phyloP scores from a whole-genome alignment of 2,113 vertebrate species.

The Mormyrus lacerda region DNA sequence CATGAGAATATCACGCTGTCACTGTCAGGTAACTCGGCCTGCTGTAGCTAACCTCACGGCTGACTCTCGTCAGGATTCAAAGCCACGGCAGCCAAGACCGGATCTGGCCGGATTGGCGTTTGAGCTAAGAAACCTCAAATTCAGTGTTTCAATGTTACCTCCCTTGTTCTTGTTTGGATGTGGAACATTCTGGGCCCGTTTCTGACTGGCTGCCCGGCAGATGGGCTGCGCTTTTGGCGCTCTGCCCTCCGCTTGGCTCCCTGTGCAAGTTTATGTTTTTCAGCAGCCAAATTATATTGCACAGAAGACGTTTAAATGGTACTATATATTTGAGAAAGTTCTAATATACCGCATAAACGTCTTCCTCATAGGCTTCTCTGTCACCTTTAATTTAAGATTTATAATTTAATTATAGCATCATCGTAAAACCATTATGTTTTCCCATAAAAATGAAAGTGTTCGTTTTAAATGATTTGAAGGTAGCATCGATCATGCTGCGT shows the following conservation, averaged over 20 bases:
- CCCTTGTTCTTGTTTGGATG: background rate
- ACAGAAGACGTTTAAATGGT: background rate
- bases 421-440: conserved; percentile 15
- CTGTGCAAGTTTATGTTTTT: background rate
- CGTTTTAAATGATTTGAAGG: conserved; percentile 1
- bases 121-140: background rate
- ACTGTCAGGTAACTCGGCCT: background rate
- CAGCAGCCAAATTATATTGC: background rate
- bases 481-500: background rate
- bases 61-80: background rate
- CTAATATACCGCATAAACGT: background rate
- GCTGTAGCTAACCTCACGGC: background rate
- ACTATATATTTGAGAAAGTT: background rate
- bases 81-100: background rate
- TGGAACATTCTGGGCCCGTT: background rate
- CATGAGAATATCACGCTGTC: background rate
- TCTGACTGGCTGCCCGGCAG: background rate
- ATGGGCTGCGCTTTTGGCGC: background rate
- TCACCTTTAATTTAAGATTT: conserved; percentile 12
- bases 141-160: background rate
- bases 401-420: conserved; percentile 7
- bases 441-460: conserved; percentile 11
- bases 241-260: background rate
- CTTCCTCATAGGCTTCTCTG: background rate
- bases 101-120: background rate